Evolutionary conservation across 2,113 vertebrate species (phyloP).

Genomic region (Mugil cephalus): DNA sequence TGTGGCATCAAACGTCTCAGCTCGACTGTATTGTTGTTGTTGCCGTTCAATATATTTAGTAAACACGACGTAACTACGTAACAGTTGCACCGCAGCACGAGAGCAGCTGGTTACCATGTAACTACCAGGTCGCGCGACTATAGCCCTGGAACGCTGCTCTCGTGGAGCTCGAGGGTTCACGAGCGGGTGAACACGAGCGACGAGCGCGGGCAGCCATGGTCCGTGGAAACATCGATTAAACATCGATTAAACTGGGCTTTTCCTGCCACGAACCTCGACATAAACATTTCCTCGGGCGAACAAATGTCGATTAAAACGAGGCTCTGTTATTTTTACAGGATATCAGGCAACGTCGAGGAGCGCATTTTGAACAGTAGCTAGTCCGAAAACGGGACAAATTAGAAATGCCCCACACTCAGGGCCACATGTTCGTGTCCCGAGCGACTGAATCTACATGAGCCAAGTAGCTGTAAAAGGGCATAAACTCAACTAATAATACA

Average conservation of each 20-base stretch:
- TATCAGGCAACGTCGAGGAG: not conserved
- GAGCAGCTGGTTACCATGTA: slow-evolving; percentile 39
- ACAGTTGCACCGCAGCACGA: slow-evolving; percentile 37
- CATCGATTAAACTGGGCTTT: slow-evolving; percentile 13
- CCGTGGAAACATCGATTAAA: slow-evolving; percentile 15
- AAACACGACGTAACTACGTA: slow-evolving; percentile 19
- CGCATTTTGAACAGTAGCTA: slow-evolving; percentile 10
- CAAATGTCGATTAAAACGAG: not conserved
- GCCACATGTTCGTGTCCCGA: slow-evolving; percentile 49
- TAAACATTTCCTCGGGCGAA: not conserved
- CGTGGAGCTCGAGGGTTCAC: slow-evolving; percentile 57
- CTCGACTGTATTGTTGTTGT: not conserved
- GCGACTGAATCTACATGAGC: slow-evolving; percentile 9
- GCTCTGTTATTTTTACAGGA: not conserved
- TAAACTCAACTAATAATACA: not conserved
- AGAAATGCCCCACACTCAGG: slow-evolving; percentile 21
- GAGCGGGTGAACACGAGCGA: slow-evolving; percentile 53
- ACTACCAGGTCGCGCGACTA: slow-evolving; percentile 45
- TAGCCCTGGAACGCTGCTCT: slow-evolving; percentile 39
- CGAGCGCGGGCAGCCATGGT: slow-evolving; percentile 45
- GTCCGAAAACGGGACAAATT: slow-evolving; percentile 43
- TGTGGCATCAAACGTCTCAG: not conserved
- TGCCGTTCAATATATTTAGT: not conserved
- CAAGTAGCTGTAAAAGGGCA: slow-evolving; percentile 21
- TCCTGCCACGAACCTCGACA: slow-evolving; percentile 6